phyloP scores from a whole-genome alignment of 1,140 invertebrate species.

The Aphaenogaster rudis region DNA sequence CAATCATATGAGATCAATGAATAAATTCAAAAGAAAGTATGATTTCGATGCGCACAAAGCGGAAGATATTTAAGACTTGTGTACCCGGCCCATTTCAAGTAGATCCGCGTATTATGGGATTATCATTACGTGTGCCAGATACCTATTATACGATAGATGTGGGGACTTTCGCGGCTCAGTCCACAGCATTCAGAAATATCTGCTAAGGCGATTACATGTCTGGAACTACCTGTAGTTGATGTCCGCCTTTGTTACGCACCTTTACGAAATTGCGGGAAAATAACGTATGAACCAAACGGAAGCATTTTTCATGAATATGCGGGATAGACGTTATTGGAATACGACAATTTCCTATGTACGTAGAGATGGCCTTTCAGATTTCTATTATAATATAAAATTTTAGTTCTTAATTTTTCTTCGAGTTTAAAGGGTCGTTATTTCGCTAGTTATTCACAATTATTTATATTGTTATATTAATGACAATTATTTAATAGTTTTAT shows the following conservation, averaged over 20 bases:
- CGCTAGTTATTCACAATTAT: neutral
- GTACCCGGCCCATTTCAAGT: slow-evolving; percentile 41
- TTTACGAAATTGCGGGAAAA: slow-evolving; percentile 46
- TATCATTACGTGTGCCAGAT: slow-evolving; percentile 73
- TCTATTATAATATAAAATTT: neutral
- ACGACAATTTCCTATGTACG: neutral
- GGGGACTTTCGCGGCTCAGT: slow-evolving; percentile 29
- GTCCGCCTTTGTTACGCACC: slow-evolving; percentile 56
- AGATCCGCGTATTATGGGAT: slow-evolving; percentile 71
- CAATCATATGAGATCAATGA: neutral
- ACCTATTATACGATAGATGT: slow-evolving; percentile 57
- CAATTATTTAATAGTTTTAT: neutral
- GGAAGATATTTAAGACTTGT: slow-evolving; percentile 68
- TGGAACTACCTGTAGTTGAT: slow-evolving; percentile 61
- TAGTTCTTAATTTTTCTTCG: neutral
- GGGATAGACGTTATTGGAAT: neutral
- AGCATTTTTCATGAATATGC: neutral
- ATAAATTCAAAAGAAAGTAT: slow-evolving; percentile 56
- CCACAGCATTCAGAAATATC: slow-evolving; percentile 66
- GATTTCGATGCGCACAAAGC: slow-evolving; percentile 55
- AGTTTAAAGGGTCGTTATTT: too few relatives aligned
- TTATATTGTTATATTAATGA: neutral
- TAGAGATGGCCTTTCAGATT: neutral
- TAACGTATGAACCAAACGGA: slow-evolving; percentile 23
- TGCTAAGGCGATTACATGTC: slow-evolving; percentile 72